Evolutionary conservation across 2,797 vertebrate genomes (phyloP).

Genomic region (Discoglossus pictus): DNA sequence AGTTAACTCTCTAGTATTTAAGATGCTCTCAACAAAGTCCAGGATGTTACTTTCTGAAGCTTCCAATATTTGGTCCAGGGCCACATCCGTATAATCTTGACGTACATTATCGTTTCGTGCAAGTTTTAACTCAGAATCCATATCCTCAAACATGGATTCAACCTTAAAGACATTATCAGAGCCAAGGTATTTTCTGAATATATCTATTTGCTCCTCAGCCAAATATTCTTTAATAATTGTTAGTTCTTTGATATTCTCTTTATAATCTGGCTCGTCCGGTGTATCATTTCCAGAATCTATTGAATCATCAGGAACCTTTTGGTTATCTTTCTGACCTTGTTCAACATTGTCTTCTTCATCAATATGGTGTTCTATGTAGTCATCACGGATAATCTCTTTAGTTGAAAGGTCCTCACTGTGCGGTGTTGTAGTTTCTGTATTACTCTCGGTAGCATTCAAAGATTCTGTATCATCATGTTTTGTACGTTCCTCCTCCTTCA

Average conservation of each 20-base stretch:
- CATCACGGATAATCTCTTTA: no score
- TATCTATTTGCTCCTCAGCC: conserved; percentile 68
- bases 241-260: conserved; percentile 67
- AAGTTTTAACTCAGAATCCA: conserved; percentile 76
- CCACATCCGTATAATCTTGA: conserved; percentile 70
- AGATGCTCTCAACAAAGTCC: conserved; percentile 78
- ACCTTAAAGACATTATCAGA: conserved; percentile 72
- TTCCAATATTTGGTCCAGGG: conserved; percentile 83
- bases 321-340: background rate
- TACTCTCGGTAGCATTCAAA: no score
- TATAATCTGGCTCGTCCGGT: conserved; percentile 61
- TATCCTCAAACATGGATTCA: conserved; percentile 83
- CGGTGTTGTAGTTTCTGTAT: no score
- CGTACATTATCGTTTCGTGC: conserved; percentile 60
- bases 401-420: no score
- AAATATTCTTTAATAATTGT: conserved; percentile 78
- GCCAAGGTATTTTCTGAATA: conserved; percentile 76
- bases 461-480: conserved; percentile 1
- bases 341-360: background rate
- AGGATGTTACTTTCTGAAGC: conserved; percentile 81
- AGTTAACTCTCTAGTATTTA: conserved; percentile 67
- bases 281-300: background rate
- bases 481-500: background rate
- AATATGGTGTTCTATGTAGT: no score
- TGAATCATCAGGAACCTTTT: background rate